Evolutionary conservation across 2,888 invertebrate species (phyloP).

Genomic region (Hypomecis punctinalis): DNA sequence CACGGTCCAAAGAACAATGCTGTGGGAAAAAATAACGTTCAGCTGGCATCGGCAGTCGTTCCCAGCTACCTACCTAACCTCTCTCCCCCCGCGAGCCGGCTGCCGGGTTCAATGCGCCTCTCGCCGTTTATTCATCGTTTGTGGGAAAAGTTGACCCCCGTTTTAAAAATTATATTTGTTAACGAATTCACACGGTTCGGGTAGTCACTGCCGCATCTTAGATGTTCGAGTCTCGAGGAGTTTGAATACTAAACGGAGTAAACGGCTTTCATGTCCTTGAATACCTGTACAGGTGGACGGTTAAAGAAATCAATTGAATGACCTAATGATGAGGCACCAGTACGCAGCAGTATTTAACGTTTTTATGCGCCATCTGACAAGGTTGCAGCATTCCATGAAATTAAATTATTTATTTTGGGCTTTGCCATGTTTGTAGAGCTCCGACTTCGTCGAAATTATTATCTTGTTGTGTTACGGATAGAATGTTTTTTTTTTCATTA

Average conservation of each 20-base stretch:
- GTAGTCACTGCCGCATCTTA: constrained; percentile 71
- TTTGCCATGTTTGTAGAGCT: constrained; percentile 77
- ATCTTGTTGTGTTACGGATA: constrained; percentile 74
- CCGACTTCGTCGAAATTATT: constrained; percentile 76
- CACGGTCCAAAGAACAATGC: constrained; percentile 84
- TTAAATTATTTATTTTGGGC: constrained; percentile 74
- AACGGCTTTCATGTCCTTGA: constrained; percentile 29
- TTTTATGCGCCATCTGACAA: constrained; percentile 68
- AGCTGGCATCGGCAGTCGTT: constrained; percentile 84
- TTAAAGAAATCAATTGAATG: constrained; percentile 44
- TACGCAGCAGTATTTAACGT: constrained; percentile 49
- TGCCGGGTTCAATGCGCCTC: constrained; percentile 85
- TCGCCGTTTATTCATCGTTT: constrained; percentile 84
- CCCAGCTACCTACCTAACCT: constrained; percentile 82
- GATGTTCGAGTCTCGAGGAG: constrained; percentile 43
- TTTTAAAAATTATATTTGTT: constrained; percentile 81
- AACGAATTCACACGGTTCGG: constrained; percentile 82
- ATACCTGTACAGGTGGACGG: constrained; percentile 21
- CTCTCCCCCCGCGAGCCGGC: constrained; percentile 80
- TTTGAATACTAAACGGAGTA: constrained; percentile 24
- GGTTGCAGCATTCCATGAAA: constrained; percentile 70
- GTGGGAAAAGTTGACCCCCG: constrained; percentile 85
- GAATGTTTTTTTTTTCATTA: constrained; percentile 56
- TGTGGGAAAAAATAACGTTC: constrained; percentile 86
- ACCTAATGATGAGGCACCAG: constrained; percentile 55